phyloP scores from a whole-genome alignment of 2,113 vertebrate species.

The Pteruthius melanotis region DNA sequence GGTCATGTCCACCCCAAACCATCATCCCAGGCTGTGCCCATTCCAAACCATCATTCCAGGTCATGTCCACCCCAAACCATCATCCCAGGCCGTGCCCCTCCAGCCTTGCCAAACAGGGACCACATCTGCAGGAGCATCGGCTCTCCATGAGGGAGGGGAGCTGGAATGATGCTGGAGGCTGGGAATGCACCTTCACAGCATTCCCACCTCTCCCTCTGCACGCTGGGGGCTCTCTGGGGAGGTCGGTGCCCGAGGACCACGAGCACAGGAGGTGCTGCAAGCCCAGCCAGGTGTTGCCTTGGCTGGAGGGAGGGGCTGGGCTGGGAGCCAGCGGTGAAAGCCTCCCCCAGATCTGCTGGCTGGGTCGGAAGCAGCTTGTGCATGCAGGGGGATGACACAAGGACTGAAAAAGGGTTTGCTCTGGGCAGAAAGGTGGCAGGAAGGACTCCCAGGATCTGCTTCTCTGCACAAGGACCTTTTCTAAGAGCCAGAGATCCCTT shows the following conservation, averaged over 20 bases:
- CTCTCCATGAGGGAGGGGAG: rapidly evolving
- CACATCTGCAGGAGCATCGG: rapidly evolving
- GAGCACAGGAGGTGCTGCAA: not conserved
- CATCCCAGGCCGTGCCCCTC: not conserved
- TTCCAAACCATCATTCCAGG: not conserved
- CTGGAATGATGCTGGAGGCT: not conserved
- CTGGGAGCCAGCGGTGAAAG: not conserved
- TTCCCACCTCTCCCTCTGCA: not conserved
- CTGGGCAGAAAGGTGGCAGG: not conserved
- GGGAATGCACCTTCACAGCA: not conserved
- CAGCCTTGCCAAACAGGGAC: too few species aligned
- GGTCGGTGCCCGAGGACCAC: not conserved
- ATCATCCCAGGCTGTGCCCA: rapidly evolving
- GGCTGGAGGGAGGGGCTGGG: not conserved
- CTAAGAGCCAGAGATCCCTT: not conserved
- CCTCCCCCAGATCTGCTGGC: not conserved
- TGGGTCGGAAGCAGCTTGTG: not conserved
- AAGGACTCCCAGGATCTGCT: not conserved
- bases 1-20: too few species aligned
- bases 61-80: too few species aligned
- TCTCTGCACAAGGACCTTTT: not conserved
- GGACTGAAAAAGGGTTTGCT: not conserved
- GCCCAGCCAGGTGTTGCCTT: not conserved
- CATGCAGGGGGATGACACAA: not conserved
- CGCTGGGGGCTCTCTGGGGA: not conserved